phyloP scores from a whole-genome alignment of 2,888 invertebrate genomes.

The Trachelus troglodyta region DNA sequence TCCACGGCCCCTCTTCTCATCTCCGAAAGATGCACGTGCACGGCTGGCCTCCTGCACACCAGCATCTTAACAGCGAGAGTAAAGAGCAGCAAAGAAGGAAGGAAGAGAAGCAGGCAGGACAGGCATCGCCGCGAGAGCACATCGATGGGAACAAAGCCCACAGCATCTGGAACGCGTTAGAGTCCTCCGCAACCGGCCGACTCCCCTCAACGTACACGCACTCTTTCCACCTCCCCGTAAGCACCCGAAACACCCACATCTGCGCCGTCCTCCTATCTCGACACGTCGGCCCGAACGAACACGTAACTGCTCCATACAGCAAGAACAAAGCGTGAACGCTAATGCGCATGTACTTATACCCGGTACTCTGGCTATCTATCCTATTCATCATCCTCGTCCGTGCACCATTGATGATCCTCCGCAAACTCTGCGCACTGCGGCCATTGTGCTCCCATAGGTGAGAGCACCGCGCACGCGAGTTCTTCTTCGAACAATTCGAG shows the following conservation, averaged over 20 bases:
- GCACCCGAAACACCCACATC: constrained; percentile 43
- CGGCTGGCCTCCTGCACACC: neutral
- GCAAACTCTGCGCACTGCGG: neutral
- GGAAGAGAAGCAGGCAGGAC: constrained; percentile 23
- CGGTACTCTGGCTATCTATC: constrained; percentile 42
- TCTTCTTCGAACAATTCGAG: neutral
- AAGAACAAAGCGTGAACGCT: constrained; percentile 54
- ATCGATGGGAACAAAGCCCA: constrained; percentile 59
- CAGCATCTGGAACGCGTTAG: constrained; percentile 65
- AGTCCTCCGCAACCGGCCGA: constrained; percentile 43
- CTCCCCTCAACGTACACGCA: constrained; percentile 22
- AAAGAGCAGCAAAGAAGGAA: neutral
- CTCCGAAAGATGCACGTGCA: constrained; percentile 8
- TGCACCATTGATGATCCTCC: constrained; percentile 9
- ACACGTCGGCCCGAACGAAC: constrained; percentile 34
- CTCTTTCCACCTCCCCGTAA: constrained; percentile 10
- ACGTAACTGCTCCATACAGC: constrained; percentile 52
- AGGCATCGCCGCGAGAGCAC: constrained; percentile 31
- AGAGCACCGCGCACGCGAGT: neutral
- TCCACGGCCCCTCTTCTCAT: constrained; percentile 24
- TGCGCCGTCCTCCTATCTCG: constrained; percentile 36
- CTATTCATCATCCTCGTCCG: constrained; percentile 38
- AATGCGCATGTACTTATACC: constrained; percentile 41
- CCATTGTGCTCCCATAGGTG: neutral
- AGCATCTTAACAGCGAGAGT: neutral